These are phyloP conservation scores for Smutsia gigantea DNA, from an alignment of 2,797 vertebrate genomes.

Conservation along the genomic window DNA sequence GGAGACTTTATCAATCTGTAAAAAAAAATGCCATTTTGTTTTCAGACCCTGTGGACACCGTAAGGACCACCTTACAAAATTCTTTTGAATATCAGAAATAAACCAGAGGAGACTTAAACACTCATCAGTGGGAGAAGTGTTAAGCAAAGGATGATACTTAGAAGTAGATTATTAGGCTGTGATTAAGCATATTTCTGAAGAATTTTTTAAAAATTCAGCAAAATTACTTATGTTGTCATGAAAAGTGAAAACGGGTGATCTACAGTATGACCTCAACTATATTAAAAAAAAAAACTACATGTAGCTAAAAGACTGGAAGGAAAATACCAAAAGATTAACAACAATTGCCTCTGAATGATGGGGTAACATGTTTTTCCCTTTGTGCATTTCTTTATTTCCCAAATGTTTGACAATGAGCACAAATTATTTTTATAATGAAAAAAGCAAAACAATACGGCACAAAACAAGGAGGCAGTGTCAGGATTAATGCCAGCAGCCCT, in stretches of 20 bases:
- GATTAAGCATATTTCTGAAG: slow-evolving; percentile 56
- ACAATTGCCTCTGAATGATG: neutral
- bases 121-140: neutral
- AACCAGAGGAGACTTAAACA: neutral
- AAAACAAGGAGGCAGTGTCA: slow-evolving; percentile 12
- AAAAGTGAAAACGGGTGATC: neutral
- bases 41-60: neutral
- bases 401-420: neutral
- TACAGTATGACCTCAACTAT: neutral
- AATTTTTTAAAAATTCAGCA: neutral
- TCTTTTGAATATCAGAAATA: slow-evolving; percentile 44
- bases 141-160: slow-evolving; percentile 21
- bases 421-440: slow-evolving; percentile 44
- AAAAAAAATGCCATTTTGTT: slow-evolving; percentile 18
- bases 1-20: neutral
- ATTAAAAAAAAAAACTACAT: neutral
- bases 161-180: slow-evolving; percentile 37
- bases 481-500: neutral
- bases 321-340: slow-evolving; percentile 46
- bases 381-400: slow-evolving; percentile 52
- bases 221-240: slow-evolving; percentile 37
- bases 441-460: neutral
- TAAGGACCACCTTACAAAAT: slow-evolving; percentile 35
- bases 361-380: neutral
- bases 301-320: neutral